phyloP scores from a whole-genome alignment of 2,113 vertebrate genomes.

The Pelecanus crispus region DNA sequence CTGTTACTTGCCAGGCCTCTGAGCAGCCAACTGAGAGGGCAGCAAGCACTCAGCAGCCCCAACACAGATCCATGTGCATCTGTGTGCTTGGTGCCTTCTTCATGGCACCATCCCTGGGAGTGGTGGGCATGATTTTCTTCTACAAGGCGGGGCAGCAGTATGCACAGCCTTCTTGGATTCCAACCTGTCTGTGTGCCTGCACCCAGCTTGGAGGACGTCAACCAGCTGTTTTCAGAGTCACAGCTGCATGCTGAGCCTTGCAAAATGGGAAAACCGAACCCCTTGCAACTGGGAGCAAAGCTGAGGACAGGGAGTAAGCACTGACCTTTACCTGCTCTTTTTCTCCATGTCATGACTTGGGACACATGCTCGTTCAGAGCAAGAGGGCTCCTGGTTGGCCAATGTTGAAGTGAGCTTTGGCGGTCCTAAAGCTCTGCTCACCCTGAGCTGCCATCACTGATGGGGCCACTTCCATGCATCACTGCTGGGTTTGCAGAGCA shows the following conservation, averaged over 20 bases:
- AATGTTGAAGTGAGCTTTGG: neutral
- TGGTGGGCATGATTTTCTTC: neutral
- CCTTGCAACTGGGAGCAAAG: neutral
- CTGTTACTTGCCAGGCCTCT: neutral
- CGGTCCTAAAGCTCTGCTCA: neutral
- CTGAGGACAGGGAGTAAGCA: neutral
- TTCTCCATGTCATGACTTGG: neutral
- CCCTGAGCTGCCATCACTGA: neutral
- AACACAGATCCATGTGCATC: neutral
- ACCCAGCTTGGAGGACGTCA: neutral
- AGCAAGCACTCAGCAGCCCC: neutral
- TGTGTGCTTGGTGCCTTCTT: neutral
- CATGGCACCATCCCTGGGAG: neutral
- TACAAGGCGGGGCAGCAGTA: rapidly evolving
- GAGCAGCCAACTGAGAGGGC: neutral
- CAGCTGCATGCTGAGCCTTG: neutral
- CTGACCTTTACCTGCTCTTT: neutral
- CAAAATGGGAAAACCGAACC: neutral
- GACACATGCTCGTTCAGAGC: neutral
- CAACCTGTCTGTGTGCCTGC: neutral
- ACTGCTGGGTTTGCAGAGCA: neutral
- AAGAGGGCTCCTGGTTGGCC: neutral
- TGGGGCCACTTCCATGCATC: neutral
- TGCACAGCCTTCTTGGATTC: neutral
- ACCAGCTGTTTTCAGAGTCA: neutral